Conservation (phyloP, 2,797 vertebrate species). For the Danio jaintianensis region DNA sequence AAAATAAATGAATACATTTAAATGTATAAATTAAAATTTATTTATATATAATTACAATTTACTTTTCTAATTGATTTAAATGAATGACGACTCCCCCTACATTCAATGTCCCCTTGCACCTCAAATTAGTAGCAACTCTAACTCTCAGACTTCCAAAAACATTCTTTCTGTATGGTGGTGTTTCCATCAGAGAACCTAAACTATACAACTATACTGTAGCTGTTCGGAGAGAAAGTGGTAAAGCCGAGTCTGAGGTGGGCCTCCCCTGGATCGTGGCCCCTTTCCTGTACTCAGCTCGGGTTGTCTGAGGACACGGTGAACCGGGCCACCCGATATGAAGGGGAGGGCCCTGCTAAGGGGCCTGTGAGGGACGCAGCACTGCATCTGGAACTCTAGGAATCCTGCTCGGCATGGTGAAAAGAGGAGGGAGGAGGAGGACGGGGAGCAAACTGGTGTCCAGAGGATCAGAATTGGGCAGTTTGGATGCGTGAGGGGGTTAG, state of each 20-base stretch:
- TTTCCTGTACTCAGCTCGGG: constrained; percentile 81
- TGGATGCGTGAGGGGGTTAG: constrained; percentile 59
- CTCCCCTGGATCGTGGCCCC: constrained; percentile 79
- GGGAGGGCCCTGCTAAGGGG: constrained; percentile 79
- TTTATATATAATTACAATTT: background rate
- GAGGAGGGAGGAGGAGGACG: background rate
- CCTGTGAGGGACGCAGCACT: constrained; percentile 72
- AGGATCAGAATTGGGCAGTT: constrained; percentile 66
- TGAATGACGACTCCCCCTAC: too few species aligned
- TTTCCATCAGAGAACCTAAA: background rate
- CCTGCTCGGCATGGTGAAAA: constrained; percentile 63
- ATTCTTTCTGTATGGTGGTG: background rate
- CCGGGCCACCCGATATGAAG: constrained; percentile 80
- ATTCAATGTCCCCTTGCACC: too few species aligned
- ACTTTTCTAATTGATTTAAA: too few species aligned
- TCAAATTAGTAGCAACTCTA: background rate
- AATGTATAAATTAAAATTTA: background rate
- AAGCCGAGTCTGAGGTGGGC: constrained; percentile 70
- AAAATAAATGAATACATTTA: background rate
- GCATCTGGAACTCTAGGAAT: constrained; percentile 75
- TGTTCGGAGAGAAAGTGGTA: background rate
- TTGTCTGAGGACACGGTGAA: constrained; percentile 86
- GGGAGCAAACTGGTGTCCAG: constrained; percentile 55
- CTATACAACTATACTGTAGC: constrained; percentile 15
- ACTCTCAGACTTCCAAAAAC: background rate